phyloP scores from a whole-genome alignment of 2,797 vertebrate genomes.

The Phaenicophaeus curvirostris region DNA sequence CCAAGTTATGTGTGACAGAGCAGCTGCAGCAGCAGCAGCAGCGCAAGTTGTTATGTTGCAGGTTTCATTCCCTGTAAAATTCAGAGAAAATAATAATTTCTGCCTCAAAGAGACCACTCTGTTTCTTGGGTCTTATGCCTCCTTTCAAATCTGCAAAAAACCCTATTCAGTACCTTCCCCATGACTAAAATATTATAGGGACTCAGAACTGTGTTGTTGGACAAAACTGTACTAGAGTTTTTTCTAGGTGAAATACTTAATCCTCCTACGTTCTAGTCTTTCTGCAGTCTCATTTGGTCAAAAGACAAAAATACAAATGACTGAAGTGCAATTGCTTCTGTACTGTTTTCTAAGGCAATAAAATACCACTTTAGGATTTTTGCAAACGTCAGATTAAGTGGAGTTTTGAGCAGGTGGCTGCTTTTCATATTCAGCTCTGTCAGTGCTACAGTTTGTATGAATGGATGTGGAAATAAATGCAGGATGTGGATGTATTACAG shows the following conservation, averaged over 20 bases:
- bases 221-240: neutral
- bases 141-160: neutral
- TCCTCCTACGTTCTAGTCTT: neutral
- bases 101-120: neutral
- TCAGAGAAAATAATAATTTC: neutral
- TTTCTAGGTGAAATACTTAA: neutral
- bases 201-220: neutral
- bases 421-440: neutral
- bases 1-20: neutral
- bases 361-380: neutral
- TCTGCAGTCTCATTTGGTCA: neutral
- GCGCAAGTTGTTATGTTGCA: neutral
- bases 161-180: neutral
- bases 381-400: neutral
- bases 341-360: neutral
- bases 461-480: neutral
- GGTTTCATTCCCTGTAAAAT: neutral
- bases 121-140: neutral
- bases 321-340: neutral
- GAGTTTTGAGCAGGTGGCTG: neutral
- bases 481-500: neutral
- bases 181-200: neutral
- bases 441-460: neutral
- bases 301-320: neutral
- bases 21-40: neutral